Base-by-base conservation (phyloP, 2,888 invertebrate genomes). In the Malacosoma neustria region DNA sequence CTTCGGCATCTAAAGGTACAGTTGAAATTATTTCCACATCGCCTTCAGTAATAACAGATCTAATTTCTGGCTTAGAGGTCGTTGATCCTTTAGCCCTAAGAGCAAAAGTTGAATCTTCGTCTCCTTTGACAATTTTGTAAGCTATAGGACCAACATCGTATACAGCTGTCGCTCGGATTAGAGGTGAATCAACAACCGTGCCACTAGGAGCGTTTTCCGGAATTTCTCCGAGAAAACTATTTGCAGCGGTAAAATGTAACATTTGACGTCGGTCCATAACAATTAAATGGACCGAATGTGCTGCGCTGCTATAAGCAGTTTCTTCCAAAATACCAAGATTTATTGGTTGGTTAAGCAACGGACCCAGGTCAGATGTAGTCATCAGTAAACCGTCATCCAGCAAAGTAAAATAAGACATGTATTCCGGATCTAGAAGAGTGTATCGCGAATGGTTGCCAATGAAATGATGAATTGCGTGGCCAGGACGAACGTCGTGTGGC, bases 401-500 rank as follows among this genome's bases (percentile, higher is more conserved):
- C 49, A 96, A 91, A 6, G 96, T 93, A 74, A 97, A 96, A 75
- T 92, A 96, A 50, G 93, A 90, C 33, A 93, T 92, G 70, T 90
- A 94, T 46, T 92, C 93, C 35, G 93, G 93, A 60, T 95, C 93
- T 58, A 94, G 77, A 48, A 87, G 73, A 39, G 89, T 87, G 59
- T 88, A 87, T 43, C 86, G 73, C 36, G 79, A 82, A 49, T 77
- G 87, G 60, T 87, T 87, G 48, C 87, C 85, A 50, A 88, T 86
- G 75, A 95, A 93, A 63, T 93, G 91, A 69, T 92, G 92, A 62
- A 96, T 92, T 68, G 93, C 94, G 80, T 93, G 95, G 35, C 96
- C 96, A 2, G 96, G 95, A 68, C 94, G 93, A 53, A 94, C 93
- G 69, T 96, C 96, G 76, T 96, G 95, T 35, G 96, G 95, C 65